These are phyloP conservation scores for Timandra comae DNA, from an alignment of 2,888 invertebrate species.

Conservation along the genomic window DNA sequence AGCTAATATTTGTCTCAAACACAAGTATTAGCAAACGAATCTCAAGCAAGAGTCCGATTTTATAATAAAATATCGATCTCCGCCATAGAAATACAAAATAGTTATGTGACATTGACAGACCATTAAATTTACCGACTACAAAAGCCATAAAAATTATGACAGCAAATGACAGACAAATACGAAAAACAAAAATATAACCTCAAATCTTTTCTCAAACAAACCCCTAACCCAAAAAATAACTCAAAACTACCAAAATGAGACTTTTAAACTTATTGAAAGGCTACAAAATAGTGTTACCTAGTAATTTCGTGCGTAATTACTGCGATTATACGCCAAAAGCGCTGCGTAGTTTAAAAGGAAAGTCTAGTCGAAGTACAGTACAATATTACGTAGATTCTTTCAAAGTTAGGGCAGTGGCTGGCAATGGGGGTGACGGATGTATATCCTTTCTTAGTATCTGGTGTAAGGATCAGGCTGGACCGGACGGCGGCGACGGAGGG, in stretches of 20 bases:
- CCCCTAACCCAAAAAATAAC: background rate
- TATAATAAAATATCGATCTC: no score
- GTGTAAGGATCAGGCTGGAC: conserved; percentile 93
- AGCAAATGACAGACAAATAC: no score
- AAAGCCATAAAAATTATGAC: no score
- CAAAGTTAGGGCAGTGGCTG: conserved; percentile 82
- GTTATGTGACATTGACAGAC: no score
- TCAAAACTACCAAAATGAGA: conserved; percentile 22
- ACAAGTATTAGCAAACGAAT: no score
- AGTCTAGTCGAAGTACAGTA: conserved; percentile 51
- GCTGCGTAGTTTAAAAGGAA: conserved; percentile 56
- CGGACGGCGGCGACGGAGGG: conserved; percentile 98
- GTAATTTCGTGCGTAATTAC: conserved; percentile 27
- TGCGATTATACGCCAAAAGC: conserved; percentile 50
- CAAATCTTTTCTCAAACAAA: no score
- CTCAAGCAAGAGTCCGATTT: no score
- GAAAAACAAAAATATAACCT: no score
- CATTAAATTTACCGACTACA: no score
- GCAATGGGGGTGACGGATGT: conserved; percentile 95
- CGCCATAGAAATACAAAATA: no score
- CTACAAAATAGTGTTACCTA: conserved; percentile 19
- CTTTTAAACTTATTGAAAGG: conserved; percentile 28
- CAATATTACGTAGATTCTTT: conserved; percentile 84
- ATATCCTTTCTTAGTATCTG: conserved; percentile 90
- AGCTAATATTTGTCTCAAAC: no score